phyloP scores from a whole-genome alignment of 2,113 vertebrate genomes.

The Crotalus viridis region DNA sequence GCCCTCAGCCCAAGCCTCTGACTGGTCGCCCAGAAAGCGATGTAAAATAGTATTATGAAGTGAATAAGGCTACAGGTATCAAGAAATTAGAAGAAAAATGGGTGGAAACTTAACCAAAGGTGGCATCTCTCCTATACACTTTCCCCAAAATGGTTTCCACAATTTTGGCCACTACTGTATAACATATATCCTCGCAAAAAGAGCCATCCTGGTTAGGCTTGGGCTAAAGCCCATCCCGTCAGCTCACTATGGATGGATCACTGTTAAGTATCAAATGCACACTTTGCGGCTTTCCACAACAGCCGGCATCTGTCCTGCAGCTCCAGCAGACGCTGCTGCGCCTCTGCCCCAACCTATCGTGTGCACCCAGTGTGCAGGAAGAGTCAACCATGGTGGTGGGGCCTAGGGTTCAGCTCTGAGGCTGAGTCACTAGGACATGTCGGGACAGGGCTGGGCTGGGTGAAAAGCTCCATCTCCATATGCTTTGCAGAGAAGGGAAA shows the following conservation, averaged over 20 bases:
- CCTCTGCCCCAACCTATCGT: background rate
- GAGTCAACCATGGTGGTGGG: background rate
- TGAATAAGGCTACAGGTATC: too few relatives aligned
- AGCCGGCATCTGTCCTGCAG: background rate
- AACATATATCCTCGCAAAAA: too few relatives aligned
- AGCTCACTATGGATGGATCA: background rate
- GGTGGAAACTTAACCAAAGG: too few relatives aligned
- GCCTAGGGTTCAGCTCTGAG: background rate
- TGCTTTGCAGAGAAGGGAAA: background rate
- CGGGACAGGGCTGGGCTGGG: background rate
- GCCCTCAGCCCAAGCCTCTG: background rate
- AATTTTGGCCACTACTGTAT: too few relatives aligned
- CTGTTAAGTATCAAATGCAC: rapidly evolving
- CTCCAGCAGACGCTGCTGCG: background rate
- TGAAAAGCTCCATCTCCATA: background rate
- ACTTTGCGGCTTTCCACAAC: background rate
- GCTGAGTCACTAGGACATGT: constrained; percentile 7
- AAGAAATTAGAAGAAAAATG: too few relatives aligned
- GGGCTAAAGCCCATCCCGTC: background rate
- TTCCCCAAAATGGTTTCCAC: too few relatives aligned
- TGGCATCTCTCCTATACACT: too few relatives aligned
- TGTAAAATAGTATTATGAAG: too few relatives aligned
- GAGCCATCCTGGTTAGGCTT: background rate
- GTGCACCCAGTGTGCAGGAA: background rate
- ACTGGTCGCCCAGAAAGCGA: too few relatives aligned